phyloP scores from a whole-genome alignment of 2,888 invertebrate genomes.

The Pseudanteris insignis region DNA sequence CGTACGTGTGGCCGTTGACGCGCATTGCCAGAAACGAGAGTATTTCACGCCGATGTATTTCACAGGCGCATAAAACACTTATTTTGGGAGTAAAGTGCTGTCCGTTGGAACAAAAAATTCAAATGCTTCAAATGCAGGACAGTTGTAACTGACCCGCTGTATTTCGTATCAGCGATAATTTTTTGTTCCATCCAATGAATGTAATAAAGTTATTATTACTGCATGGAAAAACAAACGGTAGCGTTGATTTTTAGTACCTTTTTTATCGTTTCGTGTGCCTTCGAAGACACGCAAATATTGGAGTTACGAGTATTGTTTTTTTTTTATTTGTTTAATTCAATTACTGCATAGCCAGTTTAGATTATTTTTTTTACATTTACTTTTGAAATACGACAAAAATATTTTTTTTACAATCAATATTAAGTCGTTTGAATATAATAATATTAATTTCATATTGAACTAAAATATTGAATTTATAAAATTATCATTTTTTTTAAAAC shows the following conservation, averaged over 20 bases:
- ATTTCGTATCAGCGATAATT: not conserved
- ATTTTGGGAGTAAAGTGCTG: constrained; percentile 38
- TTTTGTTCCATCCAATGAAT: constrained; percentile 14
- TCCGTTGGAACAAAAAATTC: constrained; percentile 37
- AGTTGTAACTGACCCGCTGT: constrained; percentile 33
- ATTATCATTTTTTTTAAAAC: too few relatives aligned
- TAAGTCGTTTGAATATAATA: too few relatives aligned
- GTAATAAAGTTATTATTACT: constrained; percentile 35
- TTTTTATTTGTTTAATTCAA: too few relatives aligned
- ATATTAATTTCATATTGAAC: too few relatives aligned
- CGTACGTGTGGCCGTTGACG: constrained; percentile 46
- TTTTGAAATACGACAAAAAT: too few relatives aligned
- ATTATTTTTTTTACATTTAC: too few relatives aligned
- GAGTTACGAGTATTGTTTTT: too few relatives aligned
- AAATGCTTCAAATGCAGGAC: constrained; percentile 42
- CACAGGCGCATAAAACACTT: constrained; percentile 44
- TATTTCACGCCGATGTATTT: constrained; percentile 43
- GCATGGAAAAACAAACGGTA: constrained; percentile 20
- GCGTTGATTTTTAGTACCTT: constrained; percentile 7
- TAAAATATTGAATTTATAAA: too few relatives aligned
- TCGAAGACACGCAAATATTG: too few relatives aligned
- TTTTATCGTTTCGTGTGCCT: constrained; percentile 12
- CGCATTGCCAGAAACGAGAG: constrained; percentile 42
- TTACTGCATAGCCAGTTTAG: too few relatives aligned
- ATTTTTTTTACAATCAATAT: too few relatives aligned